phyloP scores from a whole-genome alignment of 2,113 vertebrate genomes.

The Daboia siamensis region DNA sequence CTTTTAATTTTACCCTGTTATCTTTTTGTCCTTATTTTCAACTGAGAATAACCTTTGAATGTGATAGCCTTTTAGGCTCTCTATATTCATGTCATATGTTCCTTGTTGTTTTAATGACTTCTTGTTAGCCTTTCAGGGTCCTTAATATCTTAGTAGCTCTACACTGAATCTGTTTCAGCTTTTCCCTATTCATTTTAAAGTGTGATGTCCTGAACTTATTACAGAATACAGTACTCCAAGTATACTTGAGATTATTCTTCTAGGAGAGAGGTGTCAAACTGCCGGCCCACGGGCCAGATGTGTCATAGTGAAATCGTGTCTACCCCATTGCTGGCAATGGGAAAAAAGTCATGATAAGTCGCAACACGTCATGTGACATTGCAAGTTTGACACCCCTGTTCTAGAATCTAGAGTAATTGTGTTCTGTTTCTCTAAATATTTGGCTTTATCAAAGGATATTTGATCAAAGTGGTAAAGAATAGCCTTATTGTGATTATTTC shows the following conservation, averaged over 20 bases:
- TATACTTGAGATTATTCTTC: neutral
- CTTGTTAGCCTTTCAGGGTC: neutral
- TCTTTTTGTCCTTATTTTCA: neutral
- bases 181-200: neutral
- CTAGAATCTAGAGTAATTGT: too few relatives aligned
- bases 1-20: neutral
- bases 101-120: neutral
- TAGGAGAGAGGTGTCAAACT: too few relatives aligned
- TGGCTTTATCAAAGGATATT: neutral
- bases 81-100: neutral
- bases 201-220: neutral
- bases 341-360: too few relatives aligned
- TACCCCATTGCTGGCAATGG: too few relatives aligned
- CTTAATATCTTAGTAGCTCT: neutral
- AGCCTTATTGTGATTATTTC: neutral
- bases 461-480: neutral
- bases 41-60: neutral
- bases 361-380: too few relatives aligned
- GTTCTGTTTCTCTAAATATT: too few relatives aligned
- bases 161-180: neutral
- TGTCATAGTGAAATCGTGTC: too few relatives aligned
- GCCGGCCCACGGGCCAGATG: too few relatives aligned
- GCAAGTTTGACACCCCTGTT: too few relatives aligned
- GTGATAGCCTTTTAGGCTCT: neutral
- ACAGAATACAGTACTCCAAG: neutral